Evolutionary conservation across 2,113 vertebrate species (phyloP), one percentile per base, ranked within the genome.

Genomic region (Camelus dromedarius): DNA sequence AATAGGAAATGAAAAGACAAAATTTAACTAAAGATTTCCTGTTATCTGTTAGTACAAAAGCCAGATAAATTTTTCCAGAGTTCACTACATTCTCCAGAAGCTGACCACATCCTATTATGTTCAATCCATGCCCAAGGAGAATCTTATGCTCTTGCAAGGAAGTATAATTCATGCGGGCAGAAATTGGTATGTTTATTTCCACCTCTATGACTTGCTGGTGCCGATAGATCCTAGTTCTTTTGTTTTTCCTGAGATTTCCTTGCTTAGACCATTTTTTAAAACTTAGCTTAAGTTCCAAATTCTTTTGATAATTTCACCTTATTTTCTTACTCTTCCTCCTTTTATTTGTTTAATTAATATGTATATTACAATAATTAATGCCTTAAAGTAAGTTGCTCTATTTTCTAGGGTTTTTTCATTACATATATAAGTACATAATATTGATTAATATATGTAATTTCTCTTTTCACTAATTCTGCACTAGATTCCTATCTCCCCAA

Each of bases 1-100:
- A 92, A 89, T 12, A 66, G 50, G 35, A 95, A 89, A 90, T 93
- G 67, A 92, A 90, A 94, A 94, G 28, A 83, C 30, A 70, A 93
- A 96, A 84, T 69, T 89, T 91, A 70, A 92, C 75, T 24, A 18
- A 89, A 92, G 5, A 58, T 80, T 93, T 76, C 48, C 35, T 87
- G 26, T 79, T 79, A 42, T 91, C 70, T 80, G 26, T 84, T 70
- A 86, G 30, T 89, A 67, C 28, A 18, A 69, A 95, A 81, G 32
- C 72, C 70, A 75, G 62, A 80, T 83, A 56, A 83, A 64, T 92
- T 85, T 89, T 54, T 95, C 56, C 72, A 64, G 38, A 54, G 38
- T 83, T 92, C 75, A 67, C 35, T n/a, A 35, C 12, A 0, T 64
- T 95, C 52, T 94, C 73, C 28, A 95, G 87, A 93, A 93, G 20